A percentile compares a stretch with the other conserved stretches of the same genome.
phyloP scores from a whole-genome alignment of 2,113 vertebrate species.

The Pteruthius melanotis region DNA sequence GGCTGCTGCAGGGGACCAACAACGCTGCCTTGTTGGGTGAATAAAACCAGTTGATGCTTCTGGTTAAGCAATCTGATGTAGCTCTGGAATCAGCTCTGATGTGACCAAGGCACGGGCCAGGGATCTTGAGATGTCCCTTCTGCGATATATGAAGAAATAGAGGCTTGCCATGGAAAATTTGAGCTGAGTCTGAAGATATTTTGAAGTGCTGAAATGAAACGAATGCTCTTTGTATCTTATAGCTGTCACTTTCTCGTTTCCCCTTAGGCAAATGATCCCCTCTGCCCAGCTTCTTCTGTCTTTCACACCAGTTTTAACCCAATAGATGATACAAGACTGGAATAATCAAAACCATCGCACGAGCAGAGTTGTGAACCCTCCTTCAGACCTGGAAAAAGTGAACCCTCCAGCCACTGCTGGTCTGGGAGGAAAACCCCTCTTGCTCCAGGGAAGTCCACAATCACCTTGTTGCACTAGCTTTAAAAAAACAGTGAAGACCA shows the following conservation, averaged over 20 bases:
- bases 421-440: not conserved
- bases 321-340: not conserved
- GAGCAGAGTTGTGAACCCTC: not conserved
- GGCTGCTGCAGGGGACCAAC: not conserved
- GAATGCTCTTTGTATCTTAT: not conserved
- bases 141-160: rapidly evolving
- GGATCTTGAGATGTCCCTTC: not conserved
- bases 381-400: not conserved
- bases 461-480: not conserved
- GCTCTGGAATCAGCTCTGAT: not conserved
- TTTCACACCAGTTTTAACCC: not conserved
- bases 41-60: not conserved
- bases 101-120: not conserved
- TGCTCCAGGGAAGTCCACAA: not conserved
- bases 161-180: not conserved
- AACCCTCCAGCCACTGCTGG: not conserved
- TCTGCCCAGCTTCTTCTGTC: not conserved
- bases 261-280: not conserved
- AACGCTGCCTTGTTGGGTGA: rapidly evolving
- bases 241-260: not conserved
- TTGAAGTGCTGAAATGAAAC: not conserved
- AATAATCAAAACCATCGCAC: not conserved
- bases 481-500: not conserved
- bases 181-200: not conserved
- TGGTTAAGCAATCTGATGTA: not conserved